Base-by-base conservation (phyloP, 35 echinoderm and acorn worm species). In the Holothuria glaberrima region DNA sequence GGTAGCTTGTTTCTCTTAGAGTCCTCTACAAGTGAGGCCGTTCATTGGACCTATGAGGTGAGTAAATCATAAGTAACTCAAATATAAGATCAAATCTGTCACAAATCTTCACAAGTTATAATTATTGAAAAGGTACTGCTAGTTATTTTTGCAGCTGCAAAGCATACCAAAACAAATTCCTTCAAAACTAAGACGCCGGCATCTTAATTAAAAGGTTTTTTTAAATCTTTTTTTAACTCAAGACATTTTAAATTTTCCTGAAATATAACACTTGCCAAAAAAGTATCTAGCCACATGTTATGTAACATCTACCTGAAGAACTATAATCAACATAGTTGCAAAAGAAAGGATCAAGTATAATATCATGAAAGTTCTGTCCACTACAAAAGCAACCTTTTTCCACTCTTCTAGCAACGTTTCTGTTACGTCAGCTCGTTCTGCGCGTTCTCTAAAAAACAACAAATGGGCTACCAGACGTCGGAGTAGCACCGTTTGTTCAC, bases 331-430 rank as follows among this genome's bases (percentile, higher is more conserved):
- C 28, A 99, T 79, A 17, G 97, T 95, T 5, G 82, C 82, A 5
- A 89, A 65, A 20, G 97, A 90, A 0, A 94, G 71, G 5, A 94
- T 19, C 10, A 99, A n/a, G 57, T 99, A 99, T 48, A 99, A 91
- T 46, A 99, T 85, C 72, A 94, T 82, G 77, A 94, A 99, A 19
- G 95, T 34, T 22, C 97, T 58, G 58, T 99, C 97, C 1, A 99
- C 82, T 4, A 99, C 97, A 57, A 91, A 38, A 5, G 97, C 97
- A 30, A 99, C 83, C 78, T 92, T 88, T 31, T 95, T 94, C 97
- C 97, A 99, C 44, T 99, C 97, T 6, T 68, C 90, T 17, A 71
- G 80, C n/a, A 93, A 88, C 1, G 90, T 48, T 31, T 95, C 88
- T 18, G 81, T 69, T 45, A 79, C 61, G 26, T 99, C 93, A 26